Base-by-base conservation (phyloP, 2,797 vertebrate genomes). In the Odontamblyopus rebecca region DNA sequence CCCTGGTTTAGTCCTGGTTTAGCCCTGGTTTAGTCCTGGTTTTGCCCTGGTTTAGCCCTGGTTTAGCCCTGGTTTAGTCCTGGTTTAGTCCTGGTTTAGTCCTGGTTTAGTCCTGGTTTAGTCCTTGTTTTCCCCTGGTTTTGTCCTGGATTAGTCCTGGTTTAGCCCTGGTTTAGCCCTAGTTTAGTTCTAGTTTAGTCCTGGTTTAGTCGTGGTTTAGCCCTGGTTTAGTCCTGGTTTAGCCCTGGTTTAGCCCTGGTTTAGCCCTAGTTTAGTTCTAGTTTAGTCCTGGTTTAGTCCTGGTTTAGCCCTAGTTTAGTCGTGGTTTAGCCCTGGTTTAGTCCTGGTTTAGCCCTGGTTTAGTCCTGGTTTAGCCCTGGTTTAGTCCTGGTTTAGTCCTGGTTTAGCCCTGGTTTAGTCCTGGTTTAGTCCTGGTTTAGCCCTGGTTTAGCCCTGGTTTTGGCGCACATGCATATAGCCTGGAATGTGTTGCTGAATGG, bases 401-500 rank as follows among this genome's bases (percentile, higher is more conserved):
- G 23, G 23, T 23, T 23, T 23, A 6, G 19, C 0, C 18, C 53
- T 54, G 16, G 19, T 54, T 56, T 11, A 26, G 23, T 0, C 8
- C 0, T 23, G 8, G 54, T 26, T 57, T 9, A 4, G n/a, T 4
- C 26, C 26, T 6, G 12, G 56, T 59, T 59, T 29, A 29, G 23
- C 6, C 26, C 56, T 9, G 51, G 51, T 54, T 57, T 59, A 59
- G 13, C 0, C 56, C 3, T 27, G 59, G 29, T 61, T 38, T 32
- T n/a, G 5, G 30, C 3, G 8, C 30, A 57, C 53, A 3, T 26
- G 30, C 1, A 16, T 32, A 59, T 41, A 38, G 32, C 15, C 5
- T 23, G 30, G 67, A 59, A 68, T 68, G 67, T 8, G 67, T 23
- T 12, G 67, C 30, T 35, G 11, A 16, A 44, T 59, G 23, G 35